Evolutionary conservation across 2,888 invertebrate genomes (phyloP), one percentile per base, ranked within the genome.

Genomic region (Nowickia ferox): DNA sequence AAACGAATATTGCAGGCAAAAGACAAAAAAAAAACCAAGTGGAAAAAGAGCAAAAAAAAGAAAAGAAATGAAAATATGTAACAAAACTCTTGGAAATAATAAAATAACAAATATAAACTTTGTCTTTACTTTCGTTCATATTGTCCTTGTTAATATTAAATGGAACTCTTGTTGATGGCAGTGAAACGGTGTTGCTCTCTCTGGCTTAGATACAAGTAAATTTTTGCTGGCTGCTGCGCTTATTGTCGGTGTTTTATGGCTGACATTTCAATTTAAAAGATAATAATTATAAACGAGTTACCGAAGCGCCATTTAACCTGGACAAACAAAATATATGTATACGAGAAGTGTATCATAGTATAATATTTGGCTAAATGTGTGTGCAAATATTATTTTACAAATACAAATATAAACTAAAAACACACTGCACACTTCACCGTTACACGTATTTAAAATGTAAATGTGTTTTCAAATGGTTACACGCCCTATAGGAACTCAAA

Each of bases 181-280:
- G 42, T 55, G 46, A 11, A 22, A 44, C 53, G 55, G 38, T 53
- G 48, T 65, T 40, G 79, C 15, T 44, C 19, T 22, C 44, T 48
- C 51, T 46, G 19, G 74, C 57, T 77, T 55, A 55, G 42, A 55
- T 59, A 61, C 57, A 59, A 69, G 30, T 71, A 53, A 75, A 66
- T 71, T 66, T 61, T 63, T 79, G 22, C 63, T 74, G 57, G 44
- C 40, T 82, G 74, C 78, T 82, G 51, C 57, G 78, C 78, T 85
- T 72, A 82, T 85, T 85, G 82, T 76, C 79, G 79, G 82, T 86
- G 75, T 79, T 83, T 86, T 86, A 86, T 86, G 82, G 85, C 79
- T 86, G 85, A 83, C 85, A 86, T 86, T 86, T 86, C 85, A 86
- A 86, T 86, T 86, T 86, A 86, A 83, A 83, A 86, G 82, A 86